Conservation (phyloP, 1,140 invertebrate species). For the Berghia stephanieae region DNA sequence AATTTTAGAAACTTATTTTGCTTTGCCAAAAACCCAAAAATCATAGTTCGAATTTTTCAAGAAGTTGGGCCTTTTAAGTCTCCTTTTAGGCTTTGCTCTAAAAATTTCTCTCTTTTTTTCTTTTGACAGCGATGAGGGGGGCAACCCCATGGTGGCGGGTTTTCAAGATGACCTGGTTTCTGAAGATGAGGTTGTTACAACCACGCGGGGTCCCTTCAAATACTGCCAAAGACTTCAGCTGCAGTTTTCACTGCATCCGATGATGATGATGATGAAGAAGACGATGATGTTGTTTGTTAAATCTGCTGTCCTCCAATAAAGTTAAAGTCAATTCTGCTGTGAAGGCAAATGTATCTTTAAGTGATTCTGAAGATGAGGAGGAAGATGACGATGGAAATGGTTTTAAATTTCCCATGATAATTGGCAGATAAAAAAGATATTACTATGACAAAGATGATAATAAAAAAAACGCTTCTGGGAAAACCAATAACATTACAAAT, state of each 20-base stretch:
- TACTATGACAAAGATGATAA: slow-evolving; percentile 55
- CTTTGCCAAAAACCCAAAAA: no score
- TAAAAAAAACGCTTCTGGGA: slow-evolving; percentile 40
- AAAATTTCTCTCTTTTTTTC: no score
- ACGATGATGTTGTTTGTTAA: no score
- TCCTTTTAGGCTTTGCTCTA: no score
- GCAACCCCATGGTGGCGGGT: slow-evolving; percentile 86
- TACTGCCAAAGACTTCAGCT: no score
- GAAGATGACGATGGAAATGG: no score
- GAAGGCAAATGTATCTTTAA: neutral
- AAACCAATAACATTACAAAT: no score
- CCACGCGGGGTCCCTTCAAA: no score
- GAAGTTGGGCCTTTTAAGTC: no score
- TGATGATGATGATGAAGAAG: neutral
- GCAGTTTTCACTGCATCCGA: neutral
- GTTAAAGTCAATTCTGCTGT: neutral
- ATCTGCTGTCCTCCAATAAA: no score
- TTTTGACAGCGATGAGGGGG: slow-evolving; percentile 71
- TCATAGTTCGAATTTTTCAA: no score
- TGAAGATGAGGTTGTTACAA: slow-evolving; percentile 74
- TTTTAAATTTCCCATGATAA: neutral
- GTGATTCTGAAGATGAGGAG: slow-evolving; percentile 24
- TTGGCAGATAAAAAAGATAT: slow-evolving; percentile 34
- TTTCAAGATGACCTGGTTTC: slow-evolving; percentile 77
- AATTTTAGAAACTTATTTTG: no score